Percentiles rank a stretch among this genome's conserved stretches.
phyloP scores from a whole-genome alignment of 2,113 vertebrate genomes.

The Burhinus bistriatus region DNA sequence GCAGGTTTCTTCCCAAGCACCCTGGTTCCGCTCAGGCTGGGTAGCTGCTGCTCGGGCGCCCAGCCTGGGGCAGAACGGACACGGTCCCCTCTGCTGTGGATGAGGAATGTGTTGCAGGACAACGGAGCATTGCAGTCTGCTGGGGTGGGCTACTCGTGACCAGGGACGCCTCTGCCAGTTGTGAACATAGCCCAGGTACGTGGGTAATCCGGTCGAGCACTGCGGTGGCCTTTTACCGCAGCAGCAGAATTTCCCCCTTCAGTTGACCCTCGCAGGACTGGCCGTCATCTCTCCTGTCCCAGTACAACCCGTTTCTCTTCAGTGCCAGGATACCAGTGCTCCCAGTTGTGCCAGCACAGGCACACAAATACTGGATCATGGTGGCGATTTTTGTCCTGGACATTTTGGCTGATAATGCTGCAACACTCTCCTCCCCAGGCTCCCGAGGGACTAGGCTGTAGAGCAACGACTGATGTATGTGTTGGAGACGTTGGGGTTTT shows the following conservation, averaged over 20 bases:
- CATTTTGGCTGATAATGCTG: rapidly evolving
- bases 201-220: not conserved
- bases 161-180: not conserved
- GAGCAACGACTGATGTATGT: not conserved
- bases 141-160: not conserved
- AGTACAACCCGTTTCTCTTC: not conserved
- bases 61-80: no score
- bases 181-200: rapidly evolving
- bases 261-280: no score
- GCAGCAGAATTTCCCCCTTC: not conserved
- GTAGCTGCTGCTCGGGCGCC: no score
- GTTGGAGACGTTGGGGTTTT: no score
- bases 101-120: not conserved
- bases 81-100: no score
- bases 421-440: not conserved
- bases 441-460: rapidly evolving
- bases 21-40: no score
- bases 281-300: no score
- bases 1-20: no score
- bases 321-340: not conserved
- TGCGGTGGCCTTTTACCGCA: not conserved
- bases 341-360: no score
- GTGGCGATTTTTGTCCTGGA: not conserved
- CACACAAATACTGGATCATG: rapidly evolving
- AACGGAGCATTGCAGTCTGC: not conserved